Conservation (phyloP, 2,888 invertebrate species). For the Epistrophella euchroma region DNA sequence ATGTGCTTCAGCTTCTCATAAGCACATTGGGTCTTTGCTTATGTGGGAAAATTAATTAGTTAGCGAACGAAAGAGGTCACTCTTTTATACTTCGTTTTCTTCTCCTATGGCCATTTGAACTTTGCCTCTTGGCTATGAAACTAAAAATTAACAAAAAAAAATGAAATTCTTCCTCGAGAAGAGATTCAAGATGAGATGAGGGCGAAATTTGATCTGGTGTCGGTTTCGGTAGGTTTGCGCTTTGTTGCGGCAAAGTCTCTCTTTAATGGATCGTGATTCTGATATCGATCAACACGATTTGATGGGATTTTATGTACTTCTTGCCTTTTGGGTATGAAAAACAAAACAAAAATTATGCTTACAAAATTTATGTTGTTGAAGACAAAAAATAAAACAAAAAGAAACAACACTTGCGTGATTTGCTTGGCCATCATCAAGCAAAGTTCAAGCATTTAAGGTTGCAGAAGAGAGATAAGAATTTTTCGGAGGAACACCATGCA, state of each 20-base stretch:
- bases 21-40: slow-evolving; percentile 4
- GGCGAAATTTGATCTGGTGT: slow-evolving; percentile 75
- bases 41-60: slow-evolving; percentile 75
- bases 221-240: slow-evolving; percentile 69
- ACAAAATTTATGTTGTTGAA: slow-evolving; percentile 23
- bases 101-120: slow-evolving; percentile 8
- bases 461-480: slow-evolving; percentile 11
- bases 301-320: slow-evolving; percentile 50
- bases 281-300: slow-evolving; percentile 76
- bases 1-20: slow-evolving; percentile 45
- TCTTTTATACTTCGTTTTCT: not conserved
- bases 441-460: slow-evolving; percentile 22
- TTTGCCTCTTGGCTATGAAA: slow-evolving; percentile 57
- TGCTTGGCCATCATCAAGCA: slow-evolving; percentile 52
- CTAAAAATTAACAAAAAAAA: slow-evolving; percentile 30
- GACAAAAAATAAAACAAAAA: slow-evolving; percentile 40
- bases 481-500: slow-evolving; percentile 43
- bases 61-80: slow-evolving; percentile 44
- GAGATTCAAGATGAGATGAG: slow-evolving; percentile 53
- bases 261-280: slow-evolving; percentile 76
- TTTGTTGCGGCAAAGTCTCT: slow-evolving; percentile 59
- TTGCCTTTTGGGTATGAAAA: slow-evolving; percentile 58
- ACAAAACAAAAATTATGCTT: slow-evolving; percentile 41
- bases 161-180: slow-evolving; percentile 10
- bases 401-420: slow-evolving; percentile 65